Percentiles rank a stretch among this genome's conserved stretches.
Evolutionary conservation across 1,140 invertebrate species (phyloP).

Genomic region (Caenorhabditis elegans): DNA sequence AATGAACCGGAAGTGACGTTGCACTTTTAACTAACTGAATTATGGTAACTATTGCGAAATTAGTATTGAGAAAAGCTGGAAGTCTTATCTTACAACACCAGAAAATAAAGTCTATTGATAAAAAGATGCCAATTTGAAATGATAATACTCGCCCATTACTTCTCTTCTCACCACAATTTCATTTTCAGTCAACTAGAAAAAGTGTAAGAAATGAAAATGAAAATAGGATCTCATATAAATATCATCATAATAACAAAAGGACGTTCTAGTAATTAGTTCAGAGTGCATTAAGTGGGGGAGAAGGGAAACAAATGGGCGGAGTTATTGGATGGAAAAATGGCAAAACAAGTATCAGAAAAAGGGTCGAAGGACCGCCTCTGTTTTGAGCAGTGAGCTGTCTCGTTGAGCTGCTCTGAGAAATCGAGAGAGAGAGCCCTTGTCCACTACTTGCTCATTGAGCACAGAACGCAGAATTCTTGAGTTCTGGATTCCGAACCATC

Average conservation of each 20-base stretch:
- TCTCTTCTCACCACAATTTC: no score
- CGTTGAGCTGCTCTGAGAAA: not conserved
- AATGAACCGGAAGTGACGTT: slow-evolving; percentile 5
- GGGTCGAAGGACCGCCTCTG: not conserved
- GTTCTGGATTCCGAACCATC: no score
- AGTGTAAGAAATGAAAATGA: no score
- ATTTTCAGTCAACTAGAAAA: no score
- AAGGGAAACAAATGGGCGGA: slow-evolving; percentile 17
- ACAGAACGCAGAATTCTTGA: not conserved
- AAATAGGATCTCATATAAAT: no score
- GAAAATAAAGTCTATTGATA: not conserved
- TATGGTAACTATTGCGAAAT: not conserved
- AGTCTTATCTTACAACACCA: not conserved
- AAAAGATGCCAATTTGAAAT: not conserved
- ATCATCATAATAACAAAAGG: slow-evolving; percentile 21
- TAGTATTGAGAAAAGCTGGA: not conserved
- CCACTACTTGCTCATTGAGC: slow-evolving; percentile 22
- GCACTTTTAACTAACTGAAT: not conserved
- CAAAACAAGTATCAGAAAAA: not conserved
- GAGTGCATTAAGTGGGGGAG: slow-evolving; percentile 22
- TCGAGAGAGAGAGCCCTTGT: not conserved
- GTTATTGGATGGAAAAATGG: not conserved
- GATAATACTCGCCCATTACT: no score
- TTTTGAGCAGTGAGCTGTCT: slow-evolving; percentile 21
- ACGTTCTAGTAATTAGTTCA: slow-evolving; percentile 12